phyloP scores from a whole-genome alignment of 2,888 invertebrate genomes.

The Griposia aprilina region DNA sequence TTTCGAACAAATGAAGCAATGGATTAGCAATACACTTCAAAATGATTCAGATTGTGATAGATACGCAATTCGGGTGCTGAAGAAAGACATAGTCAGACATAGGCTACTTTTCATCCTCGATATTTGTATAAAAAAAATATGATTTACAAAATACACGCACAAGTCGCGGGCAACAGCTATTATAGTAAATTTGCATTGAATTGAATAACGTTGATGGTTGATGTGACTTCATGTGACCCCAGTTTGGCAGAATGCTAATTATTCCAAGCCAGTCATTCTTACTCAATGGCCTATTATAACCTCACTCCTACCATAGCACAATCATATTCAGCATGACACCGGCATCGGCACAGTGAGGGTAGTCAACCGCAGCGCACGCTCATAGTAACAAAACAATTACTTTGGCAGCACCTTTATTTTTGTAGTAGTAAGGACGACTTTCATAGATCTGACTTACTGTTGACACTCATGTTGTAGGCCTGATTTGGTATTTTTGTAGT shows the following conservation, averaged over 20 bases:
- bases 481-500: too few species aligned
- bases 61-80: too few species aligned
- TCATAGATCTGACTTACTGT: too few species aligned
- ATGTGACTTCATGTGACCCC: not conserved
- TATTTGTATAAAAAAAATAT: not conserved
- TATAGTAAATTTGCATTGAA: not conserved
- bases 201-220: not conserved
- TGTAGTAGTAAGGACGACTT: too few species aligned
- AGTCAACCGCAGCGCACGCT: too few species aligned
- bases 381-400: too few species aligned
- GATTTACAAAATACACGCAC: not conserved
- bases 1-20: too few species aligned
- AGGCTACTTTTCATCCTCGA: not conserved
- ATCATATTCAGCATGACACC: not conserved
- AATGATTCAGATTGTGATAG: too few species aligned
- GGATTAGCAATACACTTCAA: too few species aligned
- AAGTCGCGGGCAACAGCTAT: not conserved
- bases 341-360: too few species aligned
- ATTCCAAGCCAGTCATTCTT: not conserved
- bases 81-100: not conserved
- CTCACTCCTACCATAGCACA: not conserved
- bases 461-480: too few species aligned
- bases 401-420: too few species aligned
- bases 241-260: not conserved
- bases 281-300: not conserved